Conservation (phyloP, 2,113 vertebrate species). For the Drymodes brunneopygia region DNA sequence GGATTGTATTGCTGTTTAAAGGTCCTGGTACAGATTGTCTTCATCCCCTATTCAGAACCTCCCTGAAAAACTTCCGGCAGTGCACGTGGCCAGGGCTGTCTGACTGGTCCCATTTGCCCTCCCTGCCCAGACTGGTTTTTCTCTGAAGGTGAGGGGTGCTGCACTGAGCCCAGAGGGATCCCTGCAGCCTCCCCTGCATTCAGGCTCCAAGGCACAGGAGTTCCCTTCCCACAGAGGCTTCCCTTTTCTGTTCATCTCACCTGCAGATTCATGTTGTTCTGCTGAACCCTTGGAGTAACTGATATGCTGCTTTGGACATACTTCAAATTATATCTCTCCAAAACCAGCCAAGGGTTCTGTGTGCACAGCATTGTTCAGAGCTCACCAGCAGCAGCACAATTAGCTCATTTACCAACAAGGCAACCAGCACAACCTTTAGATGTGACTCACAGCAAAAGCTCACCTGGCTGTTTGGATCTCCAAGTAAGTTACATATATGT, state of each 20-base stretch:
- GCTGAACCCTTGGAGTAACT: background rate
- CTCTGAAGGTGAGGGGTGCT: background rate
- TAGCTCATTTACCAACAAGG: background rate
- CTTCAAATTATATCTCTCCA: background rate
- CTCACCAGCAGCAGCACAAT: background rate
- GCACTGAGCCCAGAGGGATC: background rate
- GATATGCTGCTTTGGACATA: background rate
- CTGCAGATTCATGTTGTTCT: background rate
- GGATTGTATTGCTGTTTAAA: accelerated
- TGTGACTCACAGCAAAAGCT: background rate
- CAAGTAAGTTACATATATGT: constrained; percentile 97
- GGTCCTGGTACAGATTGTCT: background rate
- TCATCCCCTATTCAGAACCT: background rate
- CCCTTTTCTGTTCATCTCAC: background rate
- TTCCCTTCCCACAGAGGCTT: background rate
- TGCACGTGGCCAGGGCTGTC: background rate
- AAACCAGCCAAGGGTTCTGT: background rate
- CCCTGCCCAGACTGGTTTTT: background rate
- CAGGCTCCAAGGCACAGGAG: background rate
- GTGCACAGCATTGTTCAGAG: background rate
- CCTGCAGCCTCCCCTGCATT: background rate
- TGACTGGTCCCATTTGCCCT: background rate
- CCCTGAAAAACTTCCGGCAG: background rate
- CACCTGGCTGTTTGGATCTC: constrained; percentile 98
- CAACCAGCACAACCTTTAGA: background rate